Conservation (phyloP, 2,888 invertebrate species). For the Athalia rosae region DNA sequence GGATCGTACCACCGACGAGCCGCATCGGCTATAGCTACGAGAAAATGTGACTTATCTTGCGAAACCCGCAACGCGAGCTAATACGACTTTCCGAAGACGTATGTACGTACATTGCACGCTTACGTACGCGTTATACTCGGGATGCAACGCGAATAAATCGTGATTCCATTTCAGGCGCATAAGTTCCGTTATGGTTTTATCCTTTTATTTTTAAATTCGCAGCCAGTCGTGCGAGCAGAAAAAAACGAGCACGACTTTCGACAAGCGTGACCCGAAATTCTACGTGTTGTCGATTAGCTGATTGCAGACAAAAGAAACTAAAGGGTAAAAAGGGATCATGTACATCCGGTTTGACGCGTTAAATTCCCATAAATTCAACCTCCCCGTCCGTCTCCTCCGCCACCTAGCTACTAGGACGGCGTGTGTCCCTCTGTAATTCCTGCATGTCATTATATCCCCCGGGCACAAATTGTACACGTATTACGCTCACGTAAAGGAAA, state of each 20-base stretch:
- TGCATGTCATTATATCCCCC: slow-evolving; percentile 48
- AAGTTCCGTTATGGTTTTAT: background rate
- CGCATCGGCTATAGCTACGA: slow-evolving; percentile 50
- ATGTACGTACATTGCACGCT: background rate
- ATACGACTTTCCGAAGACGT: slow-evolving; percentile 37
- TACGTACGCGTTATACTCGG: background rate
- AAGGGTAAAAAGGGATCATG: background rate
- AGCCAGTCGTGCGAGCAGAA: background rate
- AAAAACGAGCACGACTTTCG: slow-evolving; percentile 37
- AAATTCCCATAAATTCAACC: slow-evolving; percentile 53
- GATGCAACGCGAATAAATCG: background rate
- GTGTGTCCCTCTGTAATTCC: slow-evolving; percentile 23
- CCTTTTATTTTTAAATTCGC: too few relatives aligned
- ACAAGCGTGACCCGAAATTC: slow-evolving; percentile 48
- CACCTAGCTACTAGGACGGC: slow-evolving; percentile 29
- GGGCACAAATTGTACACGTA: slow-evolving; percentile 17
- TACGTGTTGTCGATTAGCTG: slow-evolving; percentile 48
- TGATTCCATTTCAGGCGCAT: slow-evolving; percentile 7
- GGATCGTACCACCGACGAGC: slow-evolving; percentile 13
- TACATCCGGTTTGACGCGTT: slow-evolving; percentile 51
- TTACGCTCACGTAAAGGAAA: background rate
- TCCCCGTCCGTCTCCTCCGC: slow-evolving; percentile 13
- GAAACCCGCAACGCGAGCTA: slow-evolving; percentile 43
- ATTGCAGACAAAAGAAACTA: slow-evolving; percentile 45
- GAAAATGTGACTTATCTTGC: slow-evolving; percentile 60